A percentile compares a stretch with the other conserved stretches of the same genome.
Conservation (phyloP, 2,888 invertebrate species). For the Myopa tessellatipennis region DNA sequence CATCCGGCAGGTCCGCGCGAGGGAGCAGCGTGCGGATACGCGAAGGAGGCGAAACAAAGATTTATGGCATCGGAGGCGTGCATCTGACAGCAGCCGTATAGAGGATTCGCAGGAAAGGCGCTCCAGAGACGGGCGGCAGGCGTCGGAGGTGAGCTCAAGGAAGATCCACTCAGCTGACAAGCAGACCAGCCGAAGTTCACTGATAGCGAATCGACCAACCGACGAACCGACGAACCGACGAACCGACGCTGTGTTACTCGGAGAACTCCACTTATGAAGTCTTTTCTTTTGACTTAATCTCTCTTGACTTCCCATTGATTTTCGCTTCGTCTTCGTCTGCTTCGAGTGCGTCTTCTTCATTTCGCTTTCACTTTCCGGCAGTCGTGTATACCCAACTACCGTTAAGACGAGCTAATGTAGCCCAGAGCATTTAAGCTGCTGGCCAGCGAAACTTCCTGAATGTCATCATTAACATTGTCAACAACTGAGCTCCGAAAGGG, state of each 20-base stretch:
- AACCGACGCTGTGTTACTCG: background rate
- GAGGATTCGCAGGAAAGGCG: too few relatives aligned
- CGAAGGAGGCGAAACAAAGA: slow-evolving; percentile 47
- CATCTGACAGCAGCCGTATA: slow-evolving; percentile 47
- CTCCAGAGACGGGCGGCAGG: background rate
- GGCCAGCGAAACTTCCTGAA: background rate
- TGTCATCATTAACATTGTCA: slow-evolving; percentile 12
- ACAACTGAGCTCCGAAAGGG: background rate
- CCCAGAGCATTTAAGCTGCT: slow-evolving; percentile 17
- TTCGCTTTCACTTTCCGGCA: background rate
- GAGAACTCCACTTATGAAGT: slow-evolving; percentile 7
- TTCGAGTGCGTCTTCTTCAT: background rate
- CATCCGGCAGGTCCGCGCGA: slow-evolving; percentile 12
- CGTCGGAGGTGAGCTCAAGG: too few relatives aligned
- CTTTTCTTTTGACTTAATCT: slow-evolving; percentile 21
- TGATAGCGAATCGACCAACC: background rate
- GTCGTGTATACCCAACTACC: background rate
- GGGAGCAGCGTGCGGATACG: background rate
- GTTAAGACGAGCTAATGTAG: background rate
- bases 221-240: background rate
- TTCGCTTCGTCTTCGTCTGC: background rate
- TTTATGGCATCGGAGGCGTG: slow-evolving; percentile 54
- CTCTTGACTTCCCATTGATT: slow-evolving; percentile 24
- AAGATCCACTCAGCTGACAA: background rate
- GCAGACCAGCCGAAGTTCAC: slow-evolving; percentile 15